Evolutionary conservation across 1,140 invertebrate species (phyloP), one percentile per base, ranked within the genome.

Genomic region (Drosophila suzukii): DNA sequence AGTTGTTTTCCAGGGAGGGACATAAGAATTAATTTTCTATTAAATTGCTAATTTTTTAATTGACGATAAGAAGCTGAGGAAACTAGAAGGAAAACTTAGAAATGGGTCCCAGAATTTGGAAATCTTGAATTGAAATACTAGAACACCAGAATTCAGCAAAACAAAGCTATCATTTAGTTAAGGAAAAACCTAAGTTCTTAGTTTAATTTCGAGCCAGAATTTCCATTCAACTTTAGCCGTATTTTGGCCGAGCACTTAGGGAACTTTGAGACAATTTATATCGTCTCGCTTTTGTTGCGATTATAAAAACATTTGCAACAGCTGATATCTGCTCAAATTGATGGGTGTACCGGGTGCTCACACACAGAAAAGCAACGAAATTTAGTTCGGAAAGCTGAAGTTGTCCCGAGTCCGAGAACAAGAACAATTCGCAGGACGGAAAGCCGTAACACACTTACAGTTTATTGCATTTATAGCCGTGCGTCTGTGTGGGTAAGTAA

Each of bases 231-330:
- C 11, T 51, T 50, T 6, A 1, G 5, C 20, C 7, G 38, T 36
- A 17, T 59, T 36, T 43, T 62, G 17, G 17, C 34, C 1, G 6
- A 32, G n/a, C 30, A 49, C 60, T 67, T 30, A 30, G 13, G 34
- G 27, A 70, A 56, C 43, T 59, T 53, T 46, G 53, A 51, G 36
- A 57, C 53, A 58, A 66, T 75, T 75, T 75, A 66, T 75, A 46
- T 75, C 39, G 53, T 20, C 55, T 34, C 46, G 38, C 49, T 66
- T 50, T 41, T 51, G 46, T 67, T 58, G 63, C 74, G 81, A 85
- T 85, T 86, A 85, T 86, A 85, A 86, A 85, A 85, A 78, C 82
- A 85, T 85, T 85, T 85, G 78, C 73, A 71, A 86, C 81, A 85
- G 81, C 81, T 85, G 83, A 85, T 86, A 86, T 86, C 57, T 46